Evolutionary conservation across 2,113 vertebrate species (phyloP).

Genomic region (Pelmatolapia mariae): DNA sequence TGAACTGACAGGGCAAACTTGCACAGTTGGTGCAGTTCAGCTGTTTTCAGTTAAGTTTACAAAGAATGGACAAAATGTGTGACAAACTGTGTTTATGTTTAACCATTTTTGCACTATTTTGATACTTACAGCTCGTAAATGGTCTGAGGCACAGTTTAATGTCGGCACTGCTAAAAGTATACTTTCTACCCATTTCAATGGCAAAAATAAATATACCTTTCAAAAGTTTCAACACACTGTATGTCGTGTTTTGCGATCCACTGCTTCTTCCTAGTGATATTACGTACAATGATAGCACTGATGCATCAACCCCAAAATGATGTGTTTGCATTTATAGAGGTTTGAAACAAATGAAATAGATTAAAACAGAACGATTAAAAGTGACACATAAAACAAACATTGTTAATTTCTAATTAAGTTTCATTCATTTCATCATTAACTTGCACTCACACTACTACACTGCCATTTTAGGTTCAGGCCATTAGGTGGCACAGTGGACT

Average conservation of each 20-base stretch:
- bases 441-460: not conserved
- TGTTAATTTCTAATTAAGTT: not conserved
- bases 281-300: too few relatives aligned
- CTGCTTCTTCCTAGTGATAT: too few relatives aligned
- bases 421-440: not conserved
- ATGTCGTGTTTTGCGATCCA: fast-evolving
- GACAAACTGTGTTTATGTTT: not conserved
- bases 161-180: not conserved
- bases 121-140: fast-evolving
- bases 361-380: not conserved
- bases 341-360: too few relatives aligned
- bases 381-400: not conserved
- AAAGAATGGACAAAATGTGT: not conserved
- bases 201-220: not conserved
- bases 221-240: not conserved
- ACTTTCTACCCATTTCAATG: not conserved
- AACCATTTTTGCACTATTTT: not conserved
- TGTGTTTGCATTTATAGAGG: too few relatives aligned
- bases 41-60: not conserved
- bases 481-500: not conserved
- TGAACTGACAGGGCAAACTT: not conserved
- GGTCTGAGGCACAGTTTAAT: not conserved
- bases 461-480: not conserved
- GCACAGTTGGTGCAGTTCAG: not conserved
- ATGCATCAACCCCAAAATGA: too few relatives aligned